Evolutionary conservation across 2,113 vertebrate genomes (phyloP).

Genomic region (Amblyopsis rosae): DNA sequence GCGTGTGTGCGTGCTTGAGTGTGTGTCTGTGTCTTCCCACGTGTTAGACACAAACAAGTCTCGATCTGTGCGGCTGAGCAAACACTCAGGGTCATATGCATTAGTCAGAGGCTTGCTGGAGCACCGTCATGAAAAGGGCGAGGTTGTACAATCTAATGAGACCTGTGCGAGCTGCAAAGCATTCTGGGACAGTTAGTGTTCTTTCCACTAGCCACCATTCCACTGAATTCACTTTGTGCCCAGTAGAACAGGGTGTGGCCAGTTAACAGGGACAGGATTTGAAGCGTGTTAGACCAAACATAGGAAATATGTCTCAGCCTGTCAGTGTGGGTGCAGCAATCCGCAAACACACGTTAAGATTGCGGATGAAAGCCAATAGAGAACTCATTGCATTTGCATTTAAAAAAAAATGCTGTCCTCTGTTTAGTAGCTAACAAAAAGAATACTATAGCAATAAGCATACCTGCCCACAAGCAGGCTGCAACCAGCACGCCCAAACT

Average conservation of each 20-base stretch:
- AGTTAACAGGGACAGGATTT: slow-evolving; percentile 4
- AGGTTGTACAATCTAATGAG: slow-evolving; percentile 42
- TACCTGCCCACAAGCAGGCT: background rate
- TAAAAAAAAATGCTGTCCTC: background rate
- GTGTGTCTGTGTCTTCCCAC: background rate
- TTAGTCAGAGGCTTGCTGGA: slow-evolving; percentile 11
- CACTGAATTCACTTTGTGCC: background rate
- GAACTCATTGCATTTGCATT: too few species aligned
- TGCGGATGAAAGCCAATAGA: too few species aligned
- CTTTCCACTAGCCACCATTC: slow-evolving; percentile 23
- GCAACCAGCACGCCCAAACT: background rate
- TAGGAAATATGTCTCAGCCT: slow-evolving; percentile 50
- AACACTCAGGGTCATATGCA: slow-evolving; percentile 19
- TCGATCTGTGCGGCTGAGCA: slow-evolving; percentile 5
- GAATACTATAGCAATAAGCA: background rate
- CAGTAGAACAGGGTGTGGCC: background rate
- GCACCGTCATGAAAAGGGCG: slow-evolving; percentile 25
- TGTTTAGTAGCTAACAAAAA: background rate
- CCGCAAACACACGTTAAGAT: slow-evolving; percentile 8
- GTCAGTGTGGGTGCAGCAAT: slow-evolving; percentile 42
- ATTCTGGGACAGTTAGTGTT: slow-evolving; percentile 31
- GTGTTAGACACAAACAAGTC: slow-evolving; percentile 19
- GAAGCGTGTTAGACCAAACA: slow-evolving; percentile 29
- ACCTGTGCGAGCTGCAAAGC: slow-evolving; percentile 30
- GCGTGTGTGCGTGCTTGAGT: slow-evolving; percentile 9